These are phyloP conservation scores for Argya squamiceps DNA, from an alignment of 2,797 vertebrate genomes.

Conservation along the genomic window DNA sequence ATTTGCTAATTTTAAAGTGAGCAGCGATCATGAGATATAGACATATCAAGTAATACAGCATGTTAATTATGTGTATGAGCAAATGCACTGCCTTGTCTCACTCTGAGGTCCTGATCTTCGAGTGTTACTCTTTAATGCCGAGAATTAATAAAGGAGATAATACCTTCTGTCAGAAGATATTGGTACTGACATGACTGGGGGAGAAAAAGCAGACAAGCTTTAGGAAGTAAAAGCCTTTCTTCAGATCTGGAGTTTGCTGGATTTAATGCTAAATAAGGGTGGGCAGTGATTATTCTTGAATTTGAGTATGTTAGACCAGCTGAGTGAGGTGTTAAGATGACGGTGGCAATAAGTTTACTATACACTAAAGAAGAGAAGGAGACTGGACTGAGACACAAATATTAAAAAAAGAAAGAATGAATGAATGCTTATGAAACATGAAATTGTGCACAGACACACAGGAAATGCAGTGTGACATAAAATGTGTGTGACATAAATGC, in stretches of 20 bases:
- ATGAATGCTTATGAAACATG: neutral
- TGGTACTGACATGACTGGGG: neutral
- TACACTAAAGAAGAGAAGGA: rapidly evolving
- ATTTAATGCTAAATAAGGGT: neutral
- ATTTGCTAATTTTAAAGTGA: neutral
- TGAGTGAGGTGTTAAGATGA: neutral
- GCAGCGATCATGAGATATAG: neutral
- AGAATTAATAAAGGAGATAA: neutral
- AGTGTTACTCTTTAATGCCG: neutral
- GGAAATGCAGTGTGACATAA: neutral
- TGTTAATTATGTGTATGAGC: neutral
- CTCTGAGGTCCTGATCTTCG: neutral
- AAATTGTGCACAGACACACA: neutral
- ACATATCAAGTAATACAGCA: neutral
- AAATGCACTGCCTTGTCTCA: neutral
- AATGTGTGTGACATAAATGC: neutral
- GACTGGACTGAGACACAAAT: neutral
- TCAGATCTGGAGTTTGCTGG: neutral
- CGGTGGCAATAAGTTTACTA: neutral
- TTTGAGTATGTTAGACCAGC: neutral
- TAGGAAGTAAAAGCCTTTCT: neutral
- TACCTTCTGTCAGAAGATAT: neutral
- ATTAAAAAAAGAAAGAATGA: neutral
- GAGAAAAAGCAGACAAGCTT: neutral
- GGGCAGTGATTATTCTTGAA: neutral